A percentile compares a stretch with the other conserved stretches of the same genome.
Evolutionary conservation across 92 coral and sea anemone genomes (phyloP).

Genomic region (Porites lobata): DNA sequence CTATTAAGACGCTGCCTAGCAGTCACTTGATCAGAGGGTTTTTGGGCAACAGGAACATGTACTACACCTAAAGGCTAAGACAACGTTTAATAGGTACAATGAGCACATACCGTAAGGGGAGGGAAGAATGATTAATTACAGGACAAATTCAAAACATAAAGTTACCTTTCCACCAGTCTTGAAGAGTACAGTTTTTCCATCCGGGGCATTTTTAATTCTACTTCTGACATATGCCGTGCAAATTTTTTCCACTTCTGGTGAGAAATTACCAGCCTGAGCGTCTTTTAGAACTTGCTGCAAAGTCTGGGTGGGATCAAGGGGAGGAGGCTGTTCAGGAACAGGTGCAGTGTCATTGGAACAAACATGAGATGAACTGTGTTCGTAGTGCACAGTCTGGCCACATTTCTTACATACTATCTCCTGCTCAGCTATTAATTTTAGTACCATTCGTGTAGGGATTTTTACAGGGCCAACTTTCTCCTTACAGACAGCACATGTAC

Average conservation of each 20-base stretch:
- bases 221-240: neutral
- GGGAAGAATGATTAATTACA: neutral
- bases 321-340: too few species aligned
- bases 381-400: neutral
- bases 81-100: neutral
- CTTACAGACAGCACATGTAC: neutral
- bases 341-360: too few species aligned
- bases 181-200: too few species aligned
- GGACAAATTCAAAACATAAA: neutral
- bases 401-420: neutral
- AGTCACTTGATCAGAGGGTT: neutral
- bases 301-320: neutral
- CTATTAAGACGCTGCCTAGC: neutral
- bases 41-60: neutral
- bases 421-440: neutral
- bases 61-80: neutral
- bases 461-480: neutral
- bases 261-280: neutral
- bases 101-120: neutral
- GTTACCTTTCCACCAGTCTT: neutral
- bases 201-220: neutral
- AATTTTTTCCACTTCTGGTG: neutral
- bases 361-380: neutral
- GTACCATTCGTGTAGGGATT: neutral
- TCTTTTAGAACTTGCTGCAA: neutral